Evolutionary conservation across 2,888 invertebrate species (phyloP), one percentile per base, ranked within the genome.

Genomic region (Panzeria rudis): DNA sequence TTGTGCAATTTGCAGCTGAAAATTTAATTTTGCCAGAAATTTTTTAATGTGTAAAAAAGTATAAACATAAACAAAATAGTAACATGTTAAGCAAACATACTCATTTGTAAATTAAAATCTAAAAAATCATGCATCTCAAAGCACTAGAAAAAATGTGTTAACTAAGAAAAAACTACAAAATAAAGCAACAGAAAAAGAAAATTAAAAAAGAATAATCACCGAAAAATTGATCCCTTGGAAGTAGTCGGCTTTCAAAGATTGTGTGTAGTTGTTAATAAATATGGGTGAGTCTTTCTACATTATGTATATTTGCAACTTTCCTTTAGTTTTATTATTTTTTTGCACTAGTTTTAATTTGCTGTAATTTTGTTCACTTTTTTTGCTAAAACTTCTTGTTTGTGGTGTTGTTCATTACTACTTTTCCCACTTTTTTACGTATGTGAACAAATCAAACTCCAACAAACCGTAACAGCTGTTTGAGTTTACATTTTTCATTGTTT

Each of bases 1-100:
- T 69, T n/a, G 6, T 66, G 47, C 17, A 71, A 20, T 44, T 17
- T 56, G 15, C 47, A 61, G 71, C 72, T 47, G 35, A 54, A 59
- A 78, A 80, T 86, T 54, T 64, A 72, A 72, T 76, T 83, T 62
- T 13, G 52, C 64, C 59, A 78, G 64, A 66, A 82, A 87, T 84
- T 87, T 88, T 87, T 87, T 82, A 82, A 86, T 87, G 88, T 88
- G 88, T 88, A 88, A 76, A 71, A 69, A 64, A 77, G 59, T 5
- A 44, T 71, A 35, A 61, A 73, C 32, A 54, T 62, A 71, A 44
- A 69, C 61, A 32, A 64, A 75, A 54, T 54, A 35, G 56, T 44
- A 62, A 66, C 82, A 84, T 83, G 25, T 13, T 7, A 7, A 35
- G 79, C 69, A n/a, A 23, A 84, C 82, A 79, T 84, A 80, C 44